These are phyloP conservation scores for Bombyx huttoni DNA, from an alignment of 2,888 invertebrate species.

Conservation along the genomic window DNA sequence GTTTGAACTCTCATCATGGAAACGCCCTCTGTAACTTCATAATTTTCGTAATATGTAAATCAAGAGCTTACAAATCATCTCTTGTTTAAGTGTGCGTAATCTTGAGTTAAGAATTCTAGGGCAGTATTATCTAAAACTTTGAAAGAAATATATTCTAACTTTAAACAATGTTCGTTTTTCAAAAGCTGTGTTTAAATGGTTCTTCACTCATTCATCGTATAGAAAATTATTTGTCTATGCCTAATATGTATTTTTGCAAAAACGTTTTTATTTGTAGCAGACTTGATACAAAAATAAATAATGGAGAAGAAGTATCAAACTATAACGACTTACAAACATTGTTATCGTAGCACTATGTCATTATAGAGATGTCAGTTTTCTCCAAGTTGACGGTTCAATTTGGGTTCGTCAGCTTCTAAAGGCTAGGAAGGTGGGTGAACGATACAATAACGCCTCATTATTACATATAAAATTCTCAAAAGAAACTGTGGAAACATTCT, in stretches of 20 bases:
- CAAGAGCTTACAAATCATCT: conserved; percentile 3
- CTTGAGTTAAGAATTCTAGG: not conserved
- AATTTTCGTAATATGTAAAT: conserved; percentile 23
- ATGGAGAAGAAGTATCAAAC: not conserved
- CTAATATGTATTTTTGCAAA: not conserved
- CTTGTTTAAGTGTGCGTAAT: not conserved
- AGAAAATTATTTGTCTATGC: not conserved
- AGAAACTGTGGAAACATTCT: not conserved
- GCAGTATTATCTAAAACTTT: not conserved
- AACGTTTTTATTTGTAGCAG: not conserved
- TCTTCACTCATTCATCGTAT: not conserved
- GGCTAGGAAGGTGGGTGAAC: conserved; percentile 5
- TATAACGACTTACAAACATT: not conserved
- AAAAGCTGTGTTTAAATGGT: too few relatives aligned
- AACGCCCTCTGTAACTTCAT: conserved; percentile 1
- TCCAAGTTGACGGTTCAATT: conserved; percentile 10
- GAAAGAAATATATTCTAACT: not conserved
- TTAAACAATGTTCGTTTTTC: too few relatives aligned
- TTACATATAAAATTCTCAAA: not conserved
- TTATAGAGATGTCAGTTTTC: conserved; percentile 6
- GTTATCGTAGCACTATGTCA: not conserved
- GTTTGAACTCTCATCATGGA: conserved; percentile 18
- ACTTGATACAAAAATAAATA: not conserved
- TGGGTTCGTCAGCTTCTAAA: conserved; percentile 5
- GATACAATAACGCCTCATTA: not conserved